Conservation (phyloP, 2,113 vertebrate species). For the Pedionomus torquatus region DNA sequence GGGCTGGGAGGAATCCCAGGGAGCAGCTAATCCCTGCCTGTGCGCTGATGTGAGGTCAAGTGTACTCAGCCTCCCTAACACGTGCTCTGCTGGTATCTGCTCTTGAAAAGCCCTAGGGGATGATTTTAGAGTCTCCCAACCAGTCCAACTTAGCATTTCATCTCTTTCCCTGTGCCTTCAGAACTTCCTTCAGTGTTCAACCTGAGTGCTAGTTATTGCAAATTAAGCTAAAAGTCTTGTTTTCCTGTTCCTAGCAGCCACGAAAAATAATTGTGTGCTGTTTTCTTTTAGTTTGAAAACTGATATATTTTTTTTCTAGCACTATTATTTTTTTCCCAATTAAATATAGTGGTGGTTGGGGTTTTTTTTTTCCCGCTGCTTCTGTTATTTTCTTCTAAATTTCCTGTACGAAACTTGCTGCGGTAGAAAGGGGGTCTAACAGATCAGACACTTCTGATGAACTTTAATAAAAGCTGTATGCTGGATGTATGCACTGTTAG, state of each 20-base stretch:
- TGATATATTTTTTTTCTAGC: not conserved
- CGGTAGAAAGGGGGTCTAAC: not conserved
- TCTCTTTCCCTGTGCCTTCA: not conserved
- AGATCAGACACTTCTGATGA: not conserved
- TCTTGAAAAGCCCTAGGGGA: not conserved
- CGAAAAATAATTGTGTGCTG: not conserved
- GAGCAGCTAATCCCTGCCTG: not conserved
- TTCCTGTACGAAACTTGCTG: not conserved
- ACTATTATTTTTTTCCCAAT: not conserved
- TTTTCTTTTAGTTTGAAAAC: not conserved
- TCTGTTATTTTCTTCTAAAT: not conserved
- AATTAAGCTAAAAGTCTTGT: not conserved
- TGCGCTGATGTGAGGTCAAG: not conserved
- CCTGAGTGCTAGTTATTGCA: not conserved
- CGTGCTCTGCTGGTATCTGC: not conserved
- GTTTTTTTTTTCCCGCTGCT: accelerated
- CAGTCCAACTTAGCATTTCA: not conserved
- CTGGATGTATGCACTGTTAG: not conserved
- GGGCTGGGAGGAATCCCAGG: not conserved
- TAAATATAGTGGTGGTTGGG: not conserved
- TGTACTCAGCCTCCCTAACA: not conserved
- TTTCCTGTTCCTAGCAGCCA: not conserved
- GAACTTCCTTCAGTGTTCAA: not conserved
- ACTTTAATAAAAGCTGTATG: not conserved
- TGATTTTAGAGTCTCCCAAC: not conserved